Base-by-base conservation (phyloP, 2,888 invertebrate genomes). In the Andrena bucephala region DNA sequence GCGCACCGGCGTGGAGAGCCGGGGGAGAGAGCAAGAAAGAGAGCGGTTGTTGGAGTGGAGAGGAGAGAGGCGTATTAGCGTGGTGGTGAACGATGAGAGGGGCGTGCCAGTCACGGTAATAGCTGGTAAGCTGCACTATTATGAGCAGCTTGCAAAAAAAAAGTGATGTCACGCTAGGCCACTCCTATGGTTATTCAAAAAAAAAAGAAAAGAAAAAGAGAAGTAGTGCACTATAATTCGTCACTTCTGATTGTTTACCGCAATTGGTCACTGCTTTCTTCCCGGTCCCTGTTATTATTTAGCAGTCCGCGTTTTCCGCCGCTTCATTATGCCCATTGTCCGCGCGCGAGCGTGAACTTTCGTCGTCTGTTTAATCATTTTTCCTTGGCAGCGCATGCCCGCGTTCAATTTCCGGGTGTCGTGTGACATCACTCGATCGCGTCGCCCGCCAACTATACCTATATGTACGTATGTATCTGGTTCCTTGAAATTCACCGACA, bases 1-100 rank as follows among this genome's bases (percentile, higher is more conserved):
- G 81, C 42, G 66, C 13, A 24, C n/a, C 50, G 42, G 52, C 60
- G 24, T 20, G 33, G 70, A 67, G 70, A 67, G 65, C 7, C 42
- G 20, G 31, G 16, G 5, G 73, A 54, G 48, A 52, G 29, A 60
- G 60, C 24, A 27, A 57, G 65, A 63, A 24, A 42, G 66, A 54
- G 68, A 60, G 74, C n/a, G 59, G 65, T 42, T 16, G 42, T 42
- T 16, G 29, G 54, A 68, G 48, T 60, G 52, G 27, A 57, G 8
- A 65, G 76, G 62, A 71, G 68, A 81, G 78, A 73, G 71, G 77
- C 62, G 81, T 83, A 83, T 86, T 83, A 86, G 76, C 74, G 75
- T 69, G 87, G 87, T 89, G 86, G 89, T 87, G 89, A 91, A 90
- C 89, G 92, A 92, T 91, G 91, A 91, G 90, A 90, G 90, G 87